A percentile compares a stretch with the other conserved stretches of the same genome.
phyloP scores from a whole-genome alignment of 2,888 invertebrate genomes.

The Aquatica leii region DNA sequence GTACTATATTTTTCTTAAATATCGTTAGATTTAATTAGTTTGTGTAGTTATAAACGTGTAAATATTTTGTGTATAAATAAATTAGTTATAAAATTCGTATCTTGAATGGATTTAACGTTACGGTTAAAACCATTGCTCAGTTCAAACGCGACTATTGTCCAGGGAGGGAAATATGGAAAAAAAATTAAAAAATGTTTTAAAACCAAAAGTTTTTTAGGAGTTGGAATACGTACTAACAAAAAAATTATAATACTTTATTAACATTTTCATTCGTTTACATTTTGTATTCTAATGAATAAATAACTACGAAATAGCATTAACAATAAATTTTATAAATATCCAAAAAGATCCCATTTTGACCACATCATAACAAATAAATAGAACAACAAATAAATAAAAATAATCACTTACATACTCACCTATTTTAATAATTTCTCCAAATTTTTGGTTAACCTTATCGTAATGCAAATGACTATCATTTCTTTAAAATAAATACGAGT shows the following conservation, averaged over 20 bases:
- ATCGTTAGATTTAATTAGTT: no score
- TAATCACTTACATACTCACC: background rate
- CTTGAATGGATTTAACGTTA: no score
- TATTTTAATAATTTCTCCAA: background rate
- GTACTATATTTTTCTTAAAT: no score
- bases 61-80: no score
- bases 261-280: background rate
- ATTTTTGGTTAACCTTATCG: constrained; percentile 3
- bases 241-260: background rate
- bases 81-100: no score
- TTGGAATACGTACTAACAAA: no score
- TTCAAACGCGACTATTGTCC: no score
- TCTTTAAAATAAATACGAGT: background rate
- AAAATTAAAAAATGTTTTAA: no score
- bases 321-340: background rate
- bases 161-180: no score
- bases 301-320: background rate
- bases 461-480: constrained; percentile 7
- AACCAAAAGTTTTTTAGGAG: no score
- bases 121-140: no score
- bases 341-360: background rate
- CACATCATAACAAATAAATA: background rate
- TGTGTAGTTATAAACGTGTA: no score
- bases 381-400: constrained; percentile 3
- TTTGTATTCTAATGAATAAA: background rate